These are phyloP conservation scores for Perognathus longimembris DNA, from an alignment of 2,113 vertebrate species.

Conservation along the genomic window DNA sequence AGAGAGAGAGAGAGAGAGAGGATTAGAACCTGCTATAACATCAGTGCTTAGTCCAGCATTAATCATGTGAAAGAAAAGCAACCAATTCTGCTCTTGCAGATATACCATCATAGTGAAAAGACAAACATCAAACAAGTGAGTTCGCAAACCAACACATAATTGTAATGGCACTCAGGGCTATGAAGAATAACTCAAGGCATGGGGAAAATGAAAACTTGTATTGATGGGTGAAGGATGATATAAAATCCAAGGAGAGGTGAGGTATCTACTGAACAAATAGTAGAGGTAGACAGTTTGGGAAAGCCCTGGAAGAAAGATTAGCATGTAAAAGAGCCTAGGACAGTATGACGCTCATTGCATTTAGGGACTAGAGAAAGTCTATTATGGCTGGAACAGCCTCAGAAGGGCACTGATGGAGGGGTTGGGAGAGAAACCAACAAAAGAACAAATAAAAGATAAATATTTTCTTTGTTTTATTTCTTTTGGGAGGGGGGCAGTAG, in stretches of 20 bases:
- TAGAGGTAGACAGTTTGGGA: neutral
- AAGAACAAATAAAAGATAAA: too few relatives aligned
- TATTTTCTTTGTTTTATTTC: too few relatives aligned
- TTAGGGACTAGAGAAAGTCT: neutral
- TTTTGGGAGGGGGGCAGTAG: too few relatives aligned
- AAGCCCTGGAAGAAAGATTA: neutral
- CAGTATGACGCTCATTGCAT: neutral
- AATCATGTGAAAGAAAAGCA: neutral
- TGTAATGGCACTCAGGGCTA: neutral
- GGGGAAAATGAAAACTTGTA: neutral
- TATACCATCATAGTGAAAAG: neutral
- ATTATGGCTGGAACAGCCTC: too few relatives aligned
- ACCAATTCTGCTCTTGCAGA: neutral
- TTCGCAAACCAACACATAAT: neutral
- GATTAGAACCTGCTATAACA: neutral
- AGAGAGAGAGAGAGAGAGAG: too few relatives aligned
- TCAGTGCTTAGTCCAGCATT: neutral
- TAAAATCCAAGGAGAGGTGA: neutral
- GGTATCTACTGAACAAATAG: neutral
- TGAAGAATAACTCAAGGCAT: neutral
- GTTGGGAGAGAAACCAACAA: neutral
- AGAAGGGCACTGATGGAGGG: neutral
- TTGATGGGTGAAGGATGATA: neutral
- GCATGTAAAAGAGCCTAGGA: neutral
- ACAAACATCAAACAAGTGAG: neutral